Evolutionary conservation across 2,797 vertebrate species (phyloP), one percentile per base, ranked within the genome.

Genomic region (Pangasius krempfi): DNA sequence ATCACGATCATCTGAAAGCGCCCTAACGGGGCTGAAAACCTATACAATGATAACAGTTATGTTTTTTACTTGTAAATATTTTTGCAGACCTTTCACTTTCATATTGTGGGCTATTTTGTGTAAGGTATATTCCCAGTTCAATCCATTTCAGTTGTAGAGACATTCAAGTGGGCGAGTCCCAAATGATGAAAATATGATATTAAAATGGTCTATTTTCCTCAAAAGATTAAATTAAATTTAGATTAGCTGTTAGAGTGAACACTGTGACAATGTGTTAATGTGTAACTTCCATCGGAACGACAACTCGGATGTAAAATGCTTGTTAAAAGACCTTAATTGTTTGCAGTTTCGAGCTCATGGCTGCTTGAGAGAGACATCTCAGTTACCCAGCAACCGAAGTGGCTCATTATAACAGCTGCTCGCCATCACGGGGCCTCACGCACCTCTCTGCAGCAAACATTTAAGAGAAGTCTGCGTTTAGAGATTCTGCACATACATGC

Each of bases 371-470:
- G 47, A 52, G 5, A 78, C 13, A 7, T 84, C 40, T 90, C 68
- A 58, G 93, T 95, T 93, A 86, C 92, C 82, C 89, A 88, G 94
- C 91, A 94, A 94, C 90, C 5, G 82, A 89, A 72, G 76, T 89
- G n/a, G 73, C 79, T 84, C 62, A 84, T 56, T 84, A 56, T n/a
- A 33, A 33, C 33, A 14, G 20, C 13, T 40, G 54, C 54, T 58
- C 78, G 1, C n/a, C 30, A 33, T 56, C 52, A 56, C 18, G 2
- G 44, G 44, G 73, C 22, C 73, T 76, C 44, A 5, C 1, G n/a
- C n/a, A 5, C 66, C n/a, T 70, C 25, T 70, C 16, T 13, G 62
- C 0, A 25, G 37, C 2, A 73, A 40, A 44, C 3, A 22, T 10
- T 73, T 25, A 44, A 8, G 47, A 78, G 40, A 33, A 1, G 30